Conservation (phyloP, 2,888 invertebrate species). For the Acronicta alni region DNA sequence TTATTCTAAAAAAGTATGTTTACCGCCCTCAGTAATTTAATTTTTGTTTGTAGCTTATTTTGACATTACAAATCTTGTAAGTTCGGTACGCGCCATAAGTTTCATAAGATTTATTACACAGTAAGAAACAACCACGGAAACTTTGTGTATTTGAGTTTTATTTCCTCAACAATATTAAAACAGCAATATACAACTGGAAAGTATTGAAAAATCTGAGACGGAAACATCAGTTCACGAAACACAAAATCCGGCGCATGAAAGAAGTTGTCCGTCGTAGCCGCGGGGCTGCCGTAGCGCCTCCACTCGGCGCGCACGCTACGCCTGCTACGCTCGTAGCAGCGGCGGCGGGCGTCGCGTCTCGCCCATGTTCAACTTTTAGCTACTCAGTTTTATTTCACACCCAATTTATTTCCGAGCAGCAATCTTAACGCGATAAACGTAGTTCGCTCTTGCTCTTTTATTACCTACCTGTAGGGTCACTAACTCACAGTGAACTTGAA, state of each 20-base stretch:
- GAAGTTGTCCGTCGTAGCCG: conserved; percentile 67
- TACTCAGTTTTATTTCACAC: conserved; percentile 81
- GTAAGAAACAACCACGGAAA: conserved; percentile 60
- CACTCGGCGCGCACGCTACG: conserved; percentile 50
- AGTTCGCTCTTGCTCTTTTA: conserved; percentile 64
- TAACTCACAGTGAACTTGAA: conserved; percentile 39
- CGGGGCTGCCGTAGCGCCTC: conserved; percentile 42
- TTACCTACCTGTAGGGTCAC: conserved; percentile 57
- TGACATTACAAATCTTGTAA: conserved; percentile 53
- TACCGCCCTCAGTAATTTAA: conserved; percentile 19
- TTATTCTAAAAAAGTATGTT: not conserved
- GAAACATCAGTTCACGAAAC: conserved; percentile 67
- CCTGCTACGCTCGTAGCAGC: conserved; percentile 47
- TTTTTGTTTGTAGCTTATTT: conserved; percentile 39
- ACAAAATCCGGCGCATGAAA: conserved; percentile 65
- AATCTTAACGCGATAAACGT: conserved; percentile 71
- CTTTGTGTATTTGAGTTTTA: conserved; percentile 65
- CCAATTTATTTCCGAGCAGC: conserved; percentile 71
- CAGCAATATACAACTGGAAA: conserved; percentile 67
- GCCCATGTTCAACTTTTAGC: conserved; percentile 73
- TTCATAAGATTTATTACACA: conserved; percentile 67
- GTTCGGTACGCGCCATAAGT: conserved; percentile 47
- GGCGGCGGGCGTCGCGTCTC: conserved; percentile 33
- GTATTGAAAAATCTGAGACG: conserved; percentile 71
- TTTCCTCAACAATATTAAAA: conserved; percentile 66